Evolutionary conservation across 2,888 invertebrate species (phyloP).

Genomic region (Agriopis leucophaearia): DNA sequence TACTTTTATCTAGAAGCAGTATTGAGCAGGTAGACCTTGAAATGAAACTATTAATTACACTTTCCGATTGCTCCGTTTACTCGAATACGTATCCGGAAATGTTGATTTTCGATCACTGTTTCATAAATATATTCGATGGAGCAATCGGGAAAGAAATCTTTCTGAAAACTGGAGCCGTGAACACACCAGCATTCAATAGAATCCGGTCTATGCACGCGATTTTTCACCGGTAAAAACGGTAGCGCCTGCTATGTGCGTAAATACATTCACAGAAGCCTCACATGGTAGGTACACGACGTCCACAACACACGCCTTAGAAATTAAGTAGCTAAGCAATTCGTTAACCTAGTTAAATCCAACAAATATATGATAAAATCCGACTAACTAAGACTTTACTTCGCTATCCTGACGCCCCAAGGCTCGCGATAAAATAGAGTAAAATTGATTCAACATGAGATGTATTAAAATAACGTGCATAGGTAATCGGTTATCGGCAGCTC

Average conservation of each 20-base stretch:
- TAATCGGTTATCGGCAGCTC: conserved; percentile 52
- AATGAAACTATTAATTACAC: background rate
- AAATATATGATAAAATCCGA: conserved; percentile 11
- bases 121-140: conserved; percentile 26
- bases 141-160: conserved; percentile 11
- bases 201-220: conserved; percentile 34
- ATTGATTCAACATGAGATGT: conserved; percentile 69
- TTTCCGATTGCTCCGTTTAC: background rate
- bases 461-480: conserved; percentile 62
- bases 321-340: conserved; percentile 36
- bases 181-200: conserved; percentile 30
- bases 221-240: conserved; percentile 35
- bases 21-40: background rate
- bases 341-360: conserved; percentile 37
- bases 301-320: conserved; percentile 35
- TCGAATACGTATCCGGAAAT: conserved; percentile 6
- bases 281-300: conserved; percentile 29
- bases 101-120: conserved; percentile 15
- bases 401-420: conserved; percentile 64
- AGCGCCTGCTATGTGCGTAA: conserved; percentile 20
- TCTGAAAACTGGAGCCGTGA: conserved; percentile 38
- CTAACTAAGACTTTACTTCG: conserved; percentile 39
- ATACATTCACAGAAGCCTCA: conserved; percentile 34
- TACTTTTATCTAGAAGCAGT: background rate
- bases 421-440: conserved; percentile 65